Evolutionary conservation across 1,140 invertebrate genomes (phyloP).

Genomic region (Cyclargus thomasi): DNA sequence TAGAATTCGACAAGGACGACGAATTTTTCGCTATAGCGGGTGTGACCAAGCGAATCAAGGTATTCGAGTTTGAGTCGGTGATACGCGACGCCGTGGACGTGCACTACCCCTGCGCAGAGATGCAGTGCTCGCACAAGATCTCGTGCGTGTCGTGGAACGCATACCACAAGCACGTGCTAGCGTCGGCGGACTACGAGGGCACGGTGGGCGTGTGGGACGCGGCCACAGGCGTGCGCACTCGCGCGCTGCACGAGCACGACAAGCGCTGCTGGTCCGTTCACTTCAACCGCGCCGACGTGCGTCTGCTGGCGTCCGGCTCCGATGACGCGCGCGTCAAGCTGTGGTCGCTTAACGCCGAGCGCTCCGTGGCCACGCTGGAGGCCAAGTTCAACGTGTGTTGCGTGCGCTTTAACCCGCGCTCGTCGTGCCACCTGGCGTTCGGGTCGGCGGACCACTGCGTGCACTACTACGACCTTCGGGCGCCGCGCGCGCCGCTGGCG

Average conservation of each 20-base stretch:
- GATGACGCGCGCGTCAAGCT: slow-evolving; percentile 97
- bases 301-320: slow-evolving; percentile 93
- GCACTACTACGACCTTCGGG: slow-evolving; percentile 95
- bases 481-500: slow-evolving; percentile 87
- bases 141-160: slow-evolving; percentile 96
- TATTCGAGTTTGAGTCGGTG: slow-evolving; percentile 92
- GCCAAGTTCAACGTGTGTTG: slow-evolving; percentile 88
- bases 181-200: slow-evolving; percentile 97
- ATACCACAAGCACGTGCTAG: slow-evolving; percentile 92
- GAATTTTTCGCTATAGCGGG: slow-evolving; percentile 98
- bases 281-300: slow-evolving; percentile 94
- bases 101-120: slow-evolving; percentile 94
- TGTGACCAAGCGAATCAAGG: slow-evolving; percentile 96
- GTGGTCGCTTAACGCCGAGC: slow-evolving; percentile 92
- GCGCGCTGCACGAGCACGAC: slow-evolving; percentile 92
- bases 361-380: slow-evolving; percentile 83
- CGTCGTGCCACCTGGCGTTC: slow-evolving; percentile 91
- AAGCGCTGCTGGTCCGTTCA: slow-evolving; percentile 98
- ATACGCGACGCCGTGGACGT: slow-evolving; percentile 90
- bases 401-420: slow-evolving; percentile 96
- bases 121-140: slow-evolving; percentile 96
- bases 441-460: slow-evolving; percentile 98
- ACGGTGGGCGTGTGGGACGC: slow-evolving; percentile 96
- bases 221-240: slow-evolving; percentile 83
- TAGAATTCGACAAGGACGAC: slow-evolving; percentile 98